Base-by-base conservation (phyloP, 2,797 vertebrate genomes). In the Gambusia yucatana region DNA sequence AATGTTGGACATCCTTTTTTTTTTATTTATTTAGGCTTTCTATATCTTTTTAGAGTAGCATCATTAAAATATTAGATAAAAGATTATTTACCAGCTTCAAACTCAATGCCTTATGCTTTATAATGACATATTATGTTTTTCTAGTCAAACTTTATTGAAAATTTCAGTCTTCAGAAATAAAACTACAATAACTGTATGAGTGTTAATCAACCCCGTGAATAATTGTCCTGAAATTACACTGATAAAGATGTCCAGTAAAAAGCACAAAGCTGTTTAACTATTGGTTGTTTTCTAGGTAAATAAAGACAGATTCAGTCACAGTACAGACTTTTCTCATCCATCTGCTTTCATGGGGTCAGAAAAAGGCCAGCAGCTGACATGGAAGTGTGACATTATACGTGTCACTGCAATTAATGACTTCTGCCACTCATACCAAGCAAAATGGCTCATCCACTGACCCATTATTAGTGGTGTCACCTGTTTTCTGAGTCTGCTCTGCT, bases 391-490 rank as follows among this genome's bases (percentile, higher is more conserved):
- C 36, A 69, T 69, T 69, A 13, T 25, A 84, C 55, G 76, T 72
- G 87, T 87, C 83, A 77, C 72, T 59, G 65, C 52, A 75, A 59
- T 65, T 85, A 86, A 89, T 75, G 69, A 52, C 6, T 47, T 71
- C 77, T 4, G 86, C 85, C 88, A 39, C 77, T 87, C 82, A 83
- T 33, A 46, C 11, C 67, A 55, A 80, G 47, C 63, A 55, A 75
- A 89, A 78, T 36, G 50, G 61, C 78, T 82, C 78, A 14, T 1
- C 70, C 39, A 73, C 85, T 77, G 78, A 82, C 81, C 71, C 81
- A 87, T 86, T 65, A 85, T 69, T 86, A 84, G 86, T 83, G 67
- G 63, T 61, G 9, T 13, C 20, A 69, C 7, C 79, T 70, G 50
- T 50, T 74, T 67, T 87, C 72, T 44, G 55, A 61, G 43, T 55